phyloP scores from a whole-genome alignment of 2,113 vertebrate genomes.

The Neoarius graeffei region DNA sequence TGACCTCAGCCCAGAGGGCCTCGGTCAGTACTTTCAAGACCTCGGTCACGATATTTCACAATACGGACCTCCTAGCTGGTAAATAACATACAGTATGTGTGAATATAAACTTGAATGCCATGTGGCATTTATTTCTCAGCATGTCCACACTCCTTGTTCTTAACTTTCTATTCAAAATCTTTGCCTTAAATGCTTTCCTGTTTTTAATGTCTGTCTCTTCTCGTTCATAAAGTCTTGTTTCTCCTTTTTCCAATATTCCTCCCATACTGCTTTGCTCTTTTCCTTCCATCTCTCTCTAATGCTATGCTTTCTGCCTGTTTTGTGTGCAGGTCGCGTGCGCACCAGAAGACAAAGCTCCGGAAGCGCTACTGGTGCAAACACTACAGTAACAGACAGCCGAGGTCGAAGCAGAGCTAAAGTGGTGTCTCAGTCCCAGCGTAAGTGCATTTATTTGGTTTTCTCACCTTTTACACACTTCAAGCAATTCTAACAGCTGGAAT shows the following conservation, averaged over 20 bases:
- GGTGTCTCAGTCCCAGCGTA: conserved; percentile 98
- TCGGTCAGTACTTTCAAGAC: too few relatives aligned
- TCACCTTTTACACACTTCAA: not conserved
- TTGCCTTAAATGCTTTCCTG: conserved; percentile 38
- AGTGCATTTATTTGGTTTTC: conserved; percentile 57
- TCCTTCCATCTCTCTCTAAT: not conserved
- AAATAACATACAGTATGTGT: too few relatives aligned
- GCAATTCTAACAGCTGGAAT: not conserved
- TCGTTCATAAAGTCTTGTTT: not conserved
- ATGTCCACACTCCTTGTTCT: not conserved
- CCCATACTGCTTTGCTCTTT: not conserved
- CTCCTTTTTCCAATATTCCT: not conserved
- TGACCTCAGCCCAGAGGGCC: too few relatives aligned
- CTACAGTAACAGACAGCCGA: conserved; percentile 83
- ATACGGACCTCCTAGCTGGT: too few relatives aligned
- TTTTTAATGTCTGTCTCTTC: not conserved
- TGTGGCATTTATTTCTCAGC: not conserved
- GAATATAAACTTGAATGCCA: not conserved
- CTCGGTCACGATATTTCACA: too few relatives aligned
- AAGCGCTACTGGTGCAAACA: conserved; percentile 78
- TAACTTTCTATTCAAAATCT: not conserved
- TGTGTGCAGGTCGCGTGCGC: conserved; percentile 85
- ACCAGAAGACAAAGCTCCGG: conserved; percentile 91
- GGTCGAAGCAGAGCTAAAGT: conserved; percentile 97
- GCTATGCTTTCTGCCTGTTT: not conserved